Conservation (phyloP, 1,140 invertebrate genomes). For the Rhagoletis pomonella region DNA sequence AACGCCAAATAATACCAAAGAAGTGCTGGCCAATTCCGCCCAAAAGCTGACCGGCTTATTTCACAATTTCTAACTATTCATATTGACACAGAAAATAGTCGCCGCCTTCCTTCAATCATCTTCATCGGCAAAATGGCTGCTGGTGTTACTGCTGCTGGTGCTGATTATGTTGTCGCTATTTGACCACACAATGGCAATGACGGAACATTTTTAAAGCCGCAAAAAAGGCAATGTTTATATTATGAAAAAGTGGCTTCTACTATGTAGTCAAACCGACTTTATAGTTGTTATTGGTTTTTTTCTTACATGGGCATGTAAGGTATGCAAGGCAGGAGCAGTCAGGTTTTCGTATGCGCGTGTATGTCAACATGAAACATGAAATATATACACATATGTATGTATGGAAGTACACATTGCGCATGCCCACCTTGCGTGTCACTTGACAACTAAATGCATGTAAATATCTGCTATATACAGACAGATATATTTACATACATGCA, state of each 20-base stretch:
- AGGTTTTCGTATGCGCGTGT: not conserved
- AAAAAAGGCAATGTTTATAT: not conserved
- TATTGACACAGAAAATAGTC: not conserved
- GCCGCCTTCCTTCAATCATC: not conserved
- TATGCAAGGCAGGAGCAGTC: not conserved
- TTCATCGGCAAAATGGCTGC: not conserved
- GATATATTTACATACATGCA: not conserved
- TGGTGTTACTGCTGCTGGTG: not conserved
- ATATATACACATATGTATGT: not conserved
- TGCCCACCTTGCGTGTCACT: not conserved
- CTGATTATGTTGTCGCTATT: not conserved
- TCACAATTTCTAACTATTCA: not conserved
- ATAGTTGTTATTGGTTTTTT: not conserved
- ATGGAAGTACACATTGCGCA: not conserved
- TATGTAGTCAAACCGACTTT: not conserved
- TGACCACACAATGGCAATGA: not conserved
- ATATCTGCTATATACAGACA: not conserved
- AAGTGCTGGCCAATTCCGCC: no score
- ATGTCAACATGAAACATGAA: not conserved
- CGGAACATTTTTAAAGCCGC: not conserved
- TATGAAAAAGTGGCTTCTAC: not conserved
- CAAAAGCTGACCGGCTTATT: not conserved
- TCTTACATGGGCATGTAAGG: not conserved
- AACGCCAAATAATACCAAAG: no score
- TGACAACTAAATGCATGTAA: not conserved